phyloP scores from a whole-genome alignment of 2,888 invertebrate genomes.

The Rotaria sp. region DNA sequence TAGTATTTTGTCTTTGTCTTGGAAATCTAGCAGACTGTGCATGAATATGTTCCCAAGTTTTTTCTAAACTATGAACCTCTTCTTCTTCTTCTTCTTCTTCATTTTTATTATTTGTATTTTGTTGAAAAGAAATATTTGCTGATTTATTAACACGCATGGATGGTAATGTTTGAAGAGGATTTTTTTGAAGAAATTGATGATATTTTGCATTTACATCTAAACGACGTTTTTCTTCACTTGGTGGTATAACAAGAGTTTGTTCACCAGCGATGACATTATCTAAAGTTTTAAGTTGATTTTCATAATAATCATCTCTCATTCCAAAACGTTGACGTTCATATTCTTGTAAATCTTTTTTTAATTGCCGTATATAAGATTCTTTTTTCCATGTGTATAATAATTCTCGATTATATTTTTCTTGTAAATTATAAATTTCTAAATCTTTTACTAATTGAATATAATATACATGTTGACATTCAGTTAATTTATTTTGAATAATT shows the following conservation, averaged over 20 bases:
- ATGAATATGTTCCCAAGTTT: constrained; percentile 4
- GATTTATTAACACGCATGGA: not conserved
- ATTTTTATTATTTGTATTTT: not conserved
- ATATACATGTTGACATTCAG: not conserved
- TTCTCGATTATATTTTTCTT: not conserved
- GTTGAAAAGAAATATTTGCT: not conserved
- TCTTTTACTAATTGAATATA: not conserved
- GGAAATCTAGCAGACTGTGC: not conserved
- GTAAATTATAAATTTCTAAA: not conserved
- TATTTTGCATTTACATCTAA: not conserved
- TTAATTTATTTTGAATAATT: not conserved
- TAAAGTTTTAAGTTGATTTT: not conserved
- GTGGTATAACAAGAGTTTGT: not conserved
- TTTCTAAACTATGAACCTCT: not conserved
- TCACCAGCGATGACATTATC: not conserved
- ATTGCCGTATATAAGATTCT: not conserved
- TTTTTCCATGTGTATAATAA: constrained; percentile 19
- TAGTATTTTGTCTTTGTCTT: not conserved
- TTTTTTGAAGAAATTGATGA: not conserved
- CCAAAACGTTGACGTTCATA: not conserved
- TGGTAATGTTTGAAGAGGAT: not conserved
- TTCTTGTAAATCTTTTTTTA: not conserved
- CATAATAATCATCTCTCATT: not conserved
- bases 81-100: not conserved
- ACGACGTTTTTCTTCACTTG: constrained; percentile 14